A percentile compares a stretch with the other conserved stretches of the same genome.
phyloP scores from a whole-genome alignment of 2,113 vertebrate genomes.

The Myanophis thanlyinensis region DNA sequence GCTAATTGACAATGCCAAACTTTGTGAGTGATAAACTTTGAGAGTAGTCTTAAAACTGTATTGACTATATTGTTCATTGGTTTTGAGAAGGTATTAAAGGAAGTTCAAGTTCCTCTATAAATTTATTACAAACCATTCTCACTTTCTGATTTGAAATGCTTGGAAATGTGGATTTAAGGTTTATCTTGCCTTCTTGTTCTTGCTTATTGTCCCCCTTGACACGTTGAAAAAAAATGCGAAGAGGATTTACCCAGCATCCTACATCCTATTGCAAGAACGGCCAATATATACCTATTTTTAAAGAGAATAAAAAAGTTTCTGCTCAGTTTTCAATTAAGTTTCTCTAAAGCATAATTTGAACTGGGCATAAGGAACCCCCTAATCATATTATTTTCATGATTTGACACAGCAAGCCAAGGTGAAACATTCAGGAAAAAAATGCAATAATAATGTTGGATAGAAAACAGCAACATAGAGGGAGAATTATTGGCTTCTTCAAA shows the following conservation, averaged over 20 bases:
- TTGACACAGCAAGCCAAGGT: neutral
- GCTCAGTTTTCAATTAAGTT: neutral
- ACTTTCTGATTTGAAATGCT: neutral
- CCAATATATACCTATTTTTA: neutral
- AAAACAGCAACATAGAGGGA: constrained; percentile 2
- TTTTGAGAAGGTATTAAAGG: neutral
- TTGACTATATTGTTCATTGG: neutral
- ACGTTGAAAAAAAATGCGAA: neutral
- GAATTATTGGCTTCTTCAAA: constrained; percentile 4
- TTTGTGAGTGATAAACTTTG: neutral
- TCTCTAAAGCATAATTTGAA: neutral
- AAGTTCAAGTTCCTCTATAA: neutral
- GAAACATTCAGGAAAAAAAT: constrained; percentile 20
- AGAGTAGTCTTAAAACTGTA: neutral
- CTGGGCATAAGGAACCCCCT: neutral
- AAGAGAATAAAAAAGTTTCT: neutral
- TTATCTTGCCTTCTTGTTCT: neutral
- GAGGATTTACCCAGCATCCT: neutral
- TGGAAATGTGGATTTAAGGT: neutral
- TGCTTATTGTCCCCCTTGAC: neutral
- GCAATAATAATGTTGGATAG: neutral
- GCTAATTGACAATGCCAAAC: neutral
- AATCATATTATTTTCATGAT: neutral
- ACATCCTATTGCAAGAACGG: neutral
- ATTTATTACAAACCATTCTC: neutral